These are phyloP conservation scores for Rugalucina vietnamica DNA, from an alignment of 2,888 invertebrate genomes.

Conservation along the genomic window DNA sequence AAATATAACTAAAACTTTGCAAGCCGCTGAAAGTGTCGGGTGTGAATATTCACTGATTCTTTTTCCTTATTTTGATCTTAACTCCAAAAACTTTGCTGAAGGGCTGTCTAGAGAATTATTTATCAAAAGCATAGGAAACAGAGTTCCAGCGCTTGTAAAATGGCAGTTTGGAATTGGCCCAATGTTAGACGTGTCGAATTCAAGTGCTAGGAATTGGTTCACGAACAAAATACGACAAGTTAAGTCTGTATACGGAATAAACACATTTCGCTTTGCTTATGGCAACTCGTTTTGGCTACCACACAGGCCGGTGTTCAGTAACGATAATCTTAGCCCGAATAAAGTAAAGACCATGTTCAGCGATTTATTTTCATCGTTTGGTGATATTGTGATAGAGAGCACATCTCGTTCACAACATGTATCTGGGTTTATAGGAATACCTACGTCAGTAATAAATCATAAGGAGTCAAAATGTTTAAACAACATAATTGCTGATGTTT, in stretches of 20 bases:
- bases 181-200: slow-evolving; percentile 95
- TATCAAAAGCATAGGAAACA: slow-evolving; percentile 70
- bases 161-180: slow-evolving; percentile 88
- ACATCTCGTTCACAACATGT: slow-evolving; percentile 89
- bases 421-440: slow-evolving; percentile 91
- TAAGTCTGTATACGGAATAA: slow-evolving; percentile 88
- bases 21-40: slow-evolving; percentile 33
- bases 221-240: slow-evolving; percentile 88
- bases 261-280: slow-evolving; percentile 94
- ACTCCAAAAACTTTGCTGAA: slow-evolving; percentile 88
- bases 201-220: slow-evolving; percentile 90
- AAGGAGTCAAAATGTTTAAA: slow-evolving; percentile 89
- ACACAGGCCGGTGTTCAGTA: slow-evolving; percentile 71
- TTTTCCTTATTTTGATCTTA: slow-evolving; percentile 71
- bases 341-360: slow-evolving; percentile 63
- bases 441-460: slow-evolving; percentile 94
- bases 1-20: slow-evolving; percentile 65
- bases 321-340: slow-evolving; percentile 58
- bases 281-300: slow-evolving; percentile 83
- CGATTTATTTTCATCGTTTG: slow-evolving; percentile 63
- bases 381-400: slow-evolving; percentile 63
- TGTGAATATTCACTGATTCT: slow-evolving; percentile 64
- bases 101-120: slow-evolving; percentile 87
- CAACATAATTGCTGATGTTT: slow-evolving; percentile 92
- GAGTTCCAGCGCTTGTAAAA: slow-evolving; percentile 84